Evolutionary conservation across 2,888 invertebrate species (phyloP), one percentile per base, ranked within the genome.

Genomic region (Adineta ricciae): DNA sequence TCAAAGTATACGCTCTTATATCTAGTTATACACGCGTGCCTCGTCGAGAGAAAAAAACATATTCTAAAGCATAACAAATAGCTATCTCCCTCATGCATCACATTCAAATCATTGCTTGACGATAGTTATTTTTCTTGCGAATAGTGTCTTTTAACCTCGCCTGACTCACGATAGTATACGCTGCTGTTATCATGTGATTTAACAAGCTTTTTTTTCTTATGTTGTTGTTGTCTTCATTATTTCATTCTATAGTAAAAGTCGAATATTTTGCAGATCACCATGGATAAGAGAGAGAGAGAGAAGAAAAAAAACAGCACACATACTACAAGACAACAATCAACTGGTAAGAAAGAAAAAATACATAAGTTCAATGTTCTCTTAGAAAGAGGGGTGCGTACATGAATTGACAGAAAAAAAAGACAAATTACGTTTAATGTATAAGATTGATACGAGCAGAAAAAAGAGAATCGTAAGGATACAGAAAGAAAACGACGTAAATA

Each of bases 161-260:
- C n/a, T 27, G 7, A 8, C 11, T 56, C 56, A 56, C 46, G n/a
- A n/a, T n/a, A 4, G 9, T 19, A n/a, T 27, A 56, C 21, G 21
- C n/a, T 24, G 8, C 4, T n/a, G n/a, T 56, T 54, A 24, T 7
- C 50, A 50, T 50, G 50, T 50, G 50, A 50, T 19, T 50, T 3
- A 9, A 50, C n/a, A n/a, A n/a, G n/a, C 3, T 50, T 50, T 7
- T 50, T n/a, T 11, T n/a, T n/a, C 9, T 11, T n/a, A 11, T 56
- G 24, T 56, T 56, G n/a, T 27, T 9, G 9, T 5, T 56, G 56
- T 56, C n/a, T 56, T 56, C 56, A 56, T 56, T 56, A 54, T 50
- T 50, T 56, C 56, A 56, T 56, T 56, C 56, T 56, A 56, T 56
- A 56, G n/a, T 56, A 27, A 56, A 56, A 56, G 56, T 56, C 56